phyloP scores from a whole-genome alignment of 2,888 invertebrate species.

The Antheraea assamensis region DNA sequence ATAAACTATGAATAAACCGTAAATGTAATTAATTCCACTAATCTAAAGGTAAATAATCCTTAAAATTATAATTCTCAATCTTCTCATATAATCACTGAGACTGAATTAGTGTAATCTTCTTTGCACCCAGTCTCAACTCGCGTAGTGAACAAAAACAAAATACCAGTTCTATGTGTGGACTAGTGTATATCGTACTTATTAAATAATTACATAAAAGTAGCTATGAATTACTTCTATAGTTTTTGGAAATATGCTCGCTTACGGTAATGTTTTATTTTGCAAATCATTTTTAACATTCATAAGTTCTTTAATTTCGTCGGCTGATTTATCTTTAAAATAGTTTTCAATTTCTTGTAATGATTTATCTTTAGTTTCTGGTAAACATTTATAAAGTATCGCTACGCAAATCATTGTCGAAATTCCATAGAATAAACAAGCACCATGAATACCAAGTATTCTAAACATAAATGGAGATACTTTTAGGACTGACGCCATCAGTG shows the following conservation, averaged over 20 bases:
- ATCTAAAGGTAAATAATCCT: neutral
- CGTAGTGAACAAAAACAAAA: neutral
- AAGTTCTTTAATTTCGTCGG: slow-evolving; percentile 25
- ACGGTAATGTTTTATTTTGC: slow-evolving; percentile 19
- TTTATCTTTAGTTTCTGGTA: slow-evolving; percentile 38
- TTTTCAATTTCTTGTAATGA: slow-evolving; percentile 32
- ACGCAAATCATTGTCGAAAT: slow-evolving; percentile 27
- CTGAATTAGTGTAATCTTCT: neutral
- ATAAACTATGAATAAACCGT: neutral
- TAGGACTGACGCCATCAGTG: slow-evolving; percentile 25
- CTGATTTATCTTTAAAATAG: slow-evolving; percentile 24
- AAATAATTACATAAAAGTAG: neutral
- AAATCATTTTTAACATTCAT: slow-evolving; percentile 21
- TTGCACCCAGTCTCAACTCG: neutral
- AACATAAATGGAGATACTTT: slow-evolving; percentile 36
- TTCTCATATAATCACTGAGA: neutral
- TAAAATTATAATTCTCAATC: neutral
- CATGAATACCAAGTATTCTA: slow-evolving; percentile 29
- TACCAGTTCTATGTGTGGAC: slow-evolving; percentile 8
- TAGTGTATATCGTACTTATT: slow-evolving; percentile 13
- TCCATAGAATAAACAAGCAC: slow-evolving; percentile 34
- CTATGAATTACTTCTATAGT: neutral
- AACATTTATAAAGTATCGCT: slow-evolving; percentile 29
- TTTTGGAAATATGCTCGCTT: neutral
- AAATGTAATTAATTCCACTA: neutral